Conservation (phyloP, 1,140 invertebrate genomes). For the Pogonus chalceus region DNA sequence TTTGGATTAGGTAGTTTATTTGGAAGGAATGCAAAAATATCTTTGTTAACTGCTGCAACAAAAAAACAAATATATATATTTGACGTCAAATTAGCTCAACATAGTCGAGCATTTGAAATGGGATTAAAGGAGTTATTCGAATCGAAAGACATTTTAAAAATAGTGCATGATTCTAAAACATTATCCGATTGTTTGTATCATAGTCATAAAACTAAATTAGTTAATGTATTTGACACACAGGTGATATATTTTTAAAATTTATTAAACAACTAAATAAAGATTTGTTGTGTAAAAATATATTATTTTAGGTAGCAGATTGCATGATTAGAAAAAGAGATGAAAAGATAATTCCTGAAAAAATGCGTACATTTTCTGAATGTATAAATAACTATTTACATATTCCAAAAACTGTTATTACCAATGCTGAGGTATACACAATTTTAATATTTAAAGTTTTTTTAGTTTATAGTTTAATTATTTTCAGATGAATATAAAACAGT, state of each 20-base stretch:
- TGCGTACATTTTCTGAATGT: neutral
- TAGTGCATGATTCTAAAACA: constrained; percentile 40
- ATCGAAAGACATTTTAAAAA: constrained; percentile 36
- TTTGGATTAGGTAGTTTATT: constrained; percentile 37
- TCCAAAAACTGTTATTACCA: no score
- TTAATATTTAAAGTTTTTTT: no score
- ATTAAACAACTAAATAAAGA: no score
- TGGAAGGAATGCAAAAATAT: constrained; percentile 39
- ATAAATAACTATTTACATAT: neutral
- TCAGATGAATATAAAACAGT: no score
- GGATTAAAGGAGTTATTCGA: constrained; percentile 37
- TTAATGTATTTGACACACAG: constrained; percentile 42
- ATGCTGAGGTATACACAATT: no score
- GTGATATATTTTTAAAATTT: constrained; percentile 23
- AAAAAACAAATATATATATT: constrained; percentile 40
- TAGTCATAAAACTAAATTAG: constrained; percentile 38
- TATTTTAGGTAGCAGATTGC: neutral
- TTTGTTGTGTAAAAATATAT: no score
- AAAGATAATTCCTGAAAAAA: neutral
- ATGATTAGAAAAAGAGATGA: neutral
- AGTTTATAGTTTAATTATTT: no score
- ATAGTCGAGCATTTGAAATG: constrained; percentile 37
- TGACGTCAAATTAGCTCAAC: constrained; percentile 39
- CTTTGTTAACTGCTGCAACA: constrained; percentile 37
- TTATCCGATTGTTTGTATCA: constrained; percentile 40